These are phyloP conservation scores for Lateolabrax maculatus DNA, from an alignment of 2,797 vertebrate species.

Conservation along the genomic window DNA sequence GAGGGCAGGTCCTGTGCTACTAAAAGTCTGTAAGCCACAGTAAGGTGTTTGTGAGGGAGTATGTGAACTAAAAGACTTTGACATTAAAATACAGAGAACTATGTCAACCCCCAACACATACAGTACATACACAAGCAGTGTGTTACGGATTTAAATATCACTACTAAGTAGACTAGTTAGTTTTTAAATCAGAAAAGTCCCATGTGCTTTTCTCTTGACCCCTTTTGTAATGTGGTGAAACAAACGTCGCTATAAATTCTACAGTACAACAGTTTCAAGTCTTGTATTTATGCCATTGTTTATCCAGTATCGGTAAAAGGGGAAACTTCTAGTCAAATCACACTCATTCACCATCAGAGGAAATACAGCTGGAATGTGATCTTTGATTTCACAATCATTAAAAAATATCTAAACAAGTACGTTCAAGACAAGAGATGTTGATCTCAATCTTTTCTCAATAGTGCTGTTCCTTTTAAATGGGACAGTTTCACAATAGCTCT, in stretches of 20 bases:
- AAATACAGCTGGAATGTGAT: not conserved
- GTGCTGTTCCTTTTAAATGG: not conserved
- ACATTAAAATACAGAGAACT: not conserved
- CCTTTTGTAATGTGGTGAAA: not conserved
- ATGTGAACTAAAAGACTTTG: not conserved
- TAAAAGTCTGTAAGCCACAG: conserved; percentile 4
- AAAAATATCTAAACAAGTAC: conserved; percentile 54
- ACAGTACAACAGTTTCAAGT: not conserved
- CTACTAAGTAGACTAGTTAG: not conserved
- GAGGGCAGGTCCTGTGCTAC: conserved; percentile 24
- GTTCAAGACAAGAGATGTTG: conserved; percentile 52
- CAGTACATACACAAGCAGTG: not conserved
- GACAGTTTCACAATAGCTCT: conserved; percentile 45
- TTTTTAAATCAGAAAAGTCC: not conserved
- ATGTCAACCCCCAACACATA: not conserved
- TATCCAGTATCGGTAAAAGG: not conserved
- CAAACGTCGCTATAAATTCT: not conserved
- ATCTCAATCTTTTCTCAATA: conserved; percentile 21
- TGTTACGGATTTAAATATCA: not conserved
- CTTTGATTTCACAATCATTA: conserved; percentile 55
- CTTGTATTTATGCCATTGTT: not conserved
- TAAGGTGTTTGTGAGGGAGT: not conserved
- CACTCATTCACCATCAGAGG: not conserved
- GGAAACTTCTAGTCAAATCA: not conserved
- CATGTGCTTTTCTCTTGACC: not conserved